phyloP scores from a whole-genome alignment of 2,113 vertebrate genomes.

The human region GRCh38 chr13:84862001-84862500 shows the following conservation, averaged over 20 bases:
- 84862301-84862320: background rate
- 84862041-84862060: background rate
- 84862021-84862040: background rate
- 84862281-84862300: background rate
- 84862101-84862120: background rate
- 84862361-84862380: background rate
- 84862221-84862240: background rate
- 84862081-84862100: background rate
- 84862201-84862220: background rate
- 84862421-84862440: background rate
- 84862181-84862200: background rate
- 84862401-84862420: background rate
- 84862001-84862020: background rate
- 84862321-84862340: background rate
- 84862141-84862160: background rate
- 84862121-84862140: background rate
- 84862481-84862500: background rate
- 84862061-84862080: background rate
- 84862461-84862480: background rate
- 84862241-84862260: background rate
- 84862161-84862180: background rate
- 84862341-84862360: background rate
- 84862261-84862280: background rate
- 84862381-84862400: background rate
- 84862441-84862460: background rate